These are phyloP conservation scores for Ecliptopera silaceata DNA, from an alignment of 2,888 invertebrate species.

Conservation along the genomic window DNA sequence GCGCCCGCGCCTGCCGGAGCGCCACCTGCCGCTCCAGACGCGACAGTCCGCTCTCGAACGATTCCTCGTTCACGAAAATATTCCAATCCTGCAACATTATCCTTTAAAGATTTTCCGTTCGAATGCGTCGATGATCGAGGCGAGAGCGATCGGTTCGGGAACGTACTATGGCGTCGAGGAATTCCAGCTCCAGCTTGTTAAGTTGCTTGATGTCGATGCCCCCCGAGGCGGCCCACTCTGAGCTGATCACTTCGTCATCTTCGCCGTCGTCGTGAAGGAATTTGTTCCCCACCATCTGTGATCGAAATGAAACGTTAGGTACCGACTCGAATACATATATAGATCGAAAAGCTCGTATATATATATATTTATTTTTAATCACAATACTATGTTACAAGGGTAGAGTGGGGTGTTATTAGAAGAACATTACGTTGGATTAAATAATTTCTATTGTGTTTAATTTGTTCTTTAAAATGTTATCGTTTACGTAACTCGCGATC, in stretches of 20 bases:
- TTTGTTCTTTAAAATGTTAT: no score
- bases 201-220: constrained; percentile 89
- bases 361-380: no score
- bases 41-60: constrained; percentile 88
- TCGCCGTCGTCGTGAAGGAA: constrained; percentile 97
- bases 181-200: constrained; percentile 93
- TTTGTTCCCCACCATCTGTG: constrained; percentile 97
- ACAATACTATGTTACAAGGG: no score
- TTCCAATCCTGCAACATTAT: constrained; percentile 88
- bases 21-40: constrained; percentile 89
- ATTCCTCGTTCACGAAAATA: constrained; percentile 89
- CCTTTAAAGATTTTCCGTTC: neutral
- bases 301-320: no score
- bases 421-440: no score
- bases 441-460: no score
- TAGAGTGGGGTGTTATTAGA: no score
- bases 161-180: constrained; percentile 94
- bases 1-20: constrained; percentile 85
- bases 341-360: no score
- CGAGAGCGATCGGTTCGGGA: neutral
- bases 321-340: no score
- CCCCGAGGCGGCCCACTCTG: constrained; percentile 96
- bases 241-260: constrained; percentile 94
- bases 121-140: neutral
- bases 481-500: no score